These are phyloP conservation scores for Microtus pennsylvanicus DNA, from an alignment of 2,113 vertebrate genomes.

Conservation along the genomic window DNA sequence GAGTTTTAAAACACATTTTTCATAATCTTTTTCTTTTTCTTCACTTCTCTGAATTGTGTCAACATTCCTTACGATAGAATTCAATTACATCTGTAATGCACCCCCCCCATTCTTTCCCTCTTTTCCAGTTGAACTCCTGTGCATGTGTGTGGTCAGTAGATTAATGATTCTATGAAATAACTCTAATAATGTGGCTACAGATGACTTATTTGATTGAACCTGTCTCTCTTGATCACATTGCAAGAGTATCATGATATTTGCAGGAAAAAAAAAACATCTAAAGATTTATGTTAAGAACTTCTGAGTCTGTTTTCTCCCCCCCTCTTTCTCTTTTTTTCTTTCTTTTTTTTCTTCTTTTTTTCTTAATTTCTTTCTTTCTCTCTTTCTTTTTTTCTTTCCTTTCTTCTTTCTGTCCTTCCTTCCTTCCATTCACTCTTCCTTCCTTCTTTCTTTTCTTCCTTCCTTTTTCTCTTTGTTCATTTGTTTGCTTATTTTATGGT, in stretches of 20 bases:
- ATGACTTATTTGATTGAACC: background rate
- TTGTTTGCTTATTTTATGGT: background rate
- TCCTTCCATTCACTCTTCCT: background rate
- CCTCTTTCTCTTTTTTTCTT: too few relatives aligned
- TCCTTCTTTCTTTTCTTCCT: fast-evolving
- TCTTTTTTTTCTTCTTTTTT: background rate
- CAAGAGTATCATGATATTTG: background rate
- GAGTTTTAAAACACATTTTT: background rate
- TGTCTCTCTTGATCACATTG: background rate
- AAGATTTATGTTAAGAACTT: background rate
- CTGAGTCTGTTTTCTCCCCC: background rate
- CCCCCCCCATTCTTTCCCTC: background rate
- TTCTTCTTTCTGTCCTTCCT: background rate
- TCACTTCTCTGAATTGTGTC: background rate
- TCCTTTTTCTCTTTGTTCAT: background rate
- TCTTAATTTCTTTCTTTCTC: background rate
- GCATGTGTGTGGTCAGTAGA: background rate
- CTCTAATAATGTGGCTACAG: background rate
- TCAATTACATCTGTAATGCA: background rate
- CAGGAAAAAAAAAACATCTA: background rate
- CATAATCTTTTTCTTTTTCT: background rate
- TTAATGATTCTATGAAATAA: background rate
- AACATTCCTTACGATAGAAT: background rate
- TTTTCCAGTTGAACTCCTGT: background rate
- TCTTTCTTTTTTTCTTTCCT: background rate